phyloP scores from a whole-genome alignment of 2,888 invertebrate species.

The Rhamphomyia laevipes region DNA sequence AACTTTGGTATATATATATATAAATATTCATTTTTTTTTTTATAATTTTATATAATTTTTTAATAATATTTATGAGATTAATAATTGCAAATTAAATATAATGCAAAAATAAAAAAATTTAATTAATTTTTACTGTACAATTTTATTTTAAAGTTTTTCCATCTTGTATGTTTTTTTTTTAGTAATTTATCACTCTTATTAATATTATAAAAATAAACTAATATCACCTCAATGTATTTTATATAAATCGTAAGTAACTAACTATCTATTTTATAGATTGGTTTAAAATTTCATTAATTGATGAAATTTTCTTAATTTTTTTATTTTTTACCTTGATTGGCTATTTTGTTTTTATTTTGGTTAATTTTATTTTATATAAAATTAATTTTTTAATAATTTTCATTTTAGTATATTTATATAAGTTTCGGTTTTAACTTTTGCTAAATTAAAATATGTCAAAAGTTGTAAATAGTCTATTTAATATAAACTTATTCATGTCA shows the following conservation, averaged over 20 bases:
- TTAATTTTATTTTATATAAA: no score
- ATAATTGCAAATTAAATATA: neutral
- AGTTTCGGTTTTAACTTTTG: no score
- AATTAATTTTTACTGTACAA: neutral
- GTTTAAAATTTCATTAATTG: no score
- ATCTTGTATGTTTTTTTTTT: neutral
- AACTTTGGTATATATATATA: neutral
- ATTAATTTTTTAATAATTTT: no score
- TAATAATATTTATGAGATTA: neutral
- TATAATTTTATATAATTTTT: neutral
- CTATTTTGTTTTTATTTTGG: no score
- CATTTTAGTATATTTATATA: no score
- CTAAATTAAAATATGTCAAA: no score
- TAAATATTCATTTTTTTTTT: neutral
- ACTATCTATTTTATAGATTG: no score
- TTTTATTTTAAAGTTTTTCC: neutral
- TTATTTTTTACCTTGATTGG: no score
- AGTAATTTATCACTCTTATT: slow-evolving; percentile 1
- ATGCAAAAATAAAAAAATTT: neutral
- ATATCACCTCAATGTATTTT: slow-evolving; percentile 1
- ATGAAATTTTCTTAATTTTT: no score
- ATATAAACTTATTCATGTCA: neutral
- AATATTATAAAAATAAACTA: slow-evolving; percentile 1
- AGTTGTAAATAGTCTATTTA: no score
- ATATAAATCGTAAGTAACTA: no score